Percentiles rank a stretch among this genome's conserved stretches.
Evolutionary conservation across 1,140 invertebrate genomes (phyloP).

Genomic region (Orussus abietinus): DNA sequence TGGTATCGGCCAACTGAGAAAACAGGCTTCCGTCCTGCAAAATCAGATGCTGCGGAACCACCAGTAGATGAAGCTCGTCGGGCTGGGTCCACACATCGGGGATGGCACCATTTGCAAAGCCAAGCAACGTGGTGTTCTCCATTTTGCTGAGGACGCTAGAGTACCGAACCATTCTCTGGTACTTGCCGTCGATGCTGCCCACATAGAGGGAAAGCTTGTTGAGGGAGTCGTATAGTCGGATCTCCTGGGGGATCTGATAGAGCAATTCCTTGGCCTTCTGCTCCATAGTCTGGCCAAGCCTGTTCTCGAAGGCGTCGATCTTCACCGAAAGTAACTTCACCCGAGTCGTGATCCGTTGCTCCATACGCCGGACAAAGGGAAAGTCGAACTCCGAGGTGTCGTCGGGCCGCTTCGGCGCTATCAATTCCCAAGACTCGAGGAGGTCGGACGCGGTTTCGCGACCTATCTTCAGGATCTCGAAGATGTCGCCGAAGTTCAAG

Average conservation of each 20-base stretch:
- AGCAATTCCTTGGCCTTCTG: slow-evolving; percentile 25
- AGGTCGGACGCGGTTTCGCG: slow-evolving; percentile 58
- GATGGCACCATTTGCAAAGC: slow-evolving; percentile 64
- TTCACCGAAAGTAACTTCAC: slow-evolving; percentile 36
- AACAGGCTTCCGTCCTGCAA: slow-evolving; percentile 48
- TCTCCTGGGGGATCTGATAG: slow-evolving; percentile 32
- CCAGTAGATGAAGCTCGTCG: slow-evolving; percentile 62
- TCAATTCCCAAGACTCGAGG: slow-evolving; percentile 61
- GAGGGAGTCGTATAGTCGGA: no score
- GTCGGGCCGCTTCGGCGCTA: slow-evolving; percentile 43
- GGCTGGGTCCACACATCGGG: no score
- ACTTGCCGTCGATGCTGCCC: slow-evolving; percentile 57
- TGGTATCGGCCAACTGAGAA: slow-evolving; percentile 45
- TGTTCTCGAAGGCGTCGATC: slow-evolving; percentile 36
- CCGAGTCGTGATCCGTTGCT: slow-evolving; percentile 52
- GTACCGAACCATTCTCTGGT: slow-evolving; percentile 58
- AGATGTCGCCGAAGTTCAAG: slow-evolving; percentile 54
- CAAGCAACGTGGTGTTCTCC: slow-evolving; percentile 64
- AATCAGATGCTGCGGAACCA: slow-evolving; percentile 49
- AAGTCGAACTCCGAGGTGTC: slow-evolving; percentile 56
- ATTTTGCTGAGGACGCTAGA: slow-evolving; percentile 42
- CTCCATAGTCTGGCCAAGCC: slow-evolving; percentile 10
- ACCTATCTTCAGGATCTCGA: slow-evolving; percentile 60
- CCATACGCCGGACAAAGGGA: slow-evolving; percentile 56
- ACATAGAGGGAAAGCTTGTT: no score